Evolutionary conservation across 30 jellyfish, hydroid and myxozoan genomes (phyloP).

Genomic region (Cassiopea andromeda): DNA sequence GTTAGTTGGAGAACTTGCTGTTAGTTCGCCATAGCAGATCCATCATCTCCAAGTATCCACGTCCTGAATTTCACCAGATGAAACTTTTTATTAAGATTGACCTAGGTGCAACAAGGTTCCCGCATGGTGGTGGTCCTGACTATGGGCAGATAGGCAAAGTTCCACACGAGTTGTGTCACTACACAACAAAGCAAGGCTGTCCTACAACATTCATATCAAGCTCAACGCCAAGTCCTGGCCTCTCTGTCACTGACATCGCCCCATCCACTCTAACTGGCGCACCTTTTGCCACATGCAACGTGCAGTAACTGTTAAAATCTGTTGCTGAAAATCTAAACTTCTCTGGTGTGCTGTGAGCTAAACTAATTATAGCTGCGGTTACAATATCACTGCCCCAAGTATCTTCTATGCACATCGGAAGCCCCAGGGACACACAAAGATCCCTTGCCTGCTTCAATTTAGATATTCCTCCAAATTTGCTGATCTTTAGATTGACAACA

Average conservation of each 20-base stretch:
- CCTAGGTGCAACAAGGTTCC: no score
- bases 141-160: no score
- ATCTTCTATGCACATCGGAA: slow-evolving; percentile 73
- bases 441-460: slow-evolving; percentile 63
- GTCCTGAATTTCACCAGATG: no score
- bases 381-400: slow-evolving; percentile 75
- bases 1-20: no score
- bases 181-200: slow-evolving; percentile 25
- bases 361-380: slow-evolving; percentile 37
- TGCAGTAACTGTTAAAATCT: slow-evolving; percentile 63
- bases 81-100: no score
- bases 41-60: no score
- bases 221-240: slow-evolving; percentile 73
- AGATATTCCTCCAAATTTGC: slow-evolving; percentile 65
- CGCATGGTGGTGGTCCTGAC: no score
- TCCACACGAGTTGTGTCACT: neutral
- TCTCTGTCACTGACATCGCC: slow-evolving; percentile 27
- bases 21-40: no score
- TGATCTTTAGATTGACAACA: slow-evolving; percentile 54
- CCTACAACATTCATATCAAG: slow-evolving; percentile 42
- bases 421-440: slow-evolving; percentile 60
- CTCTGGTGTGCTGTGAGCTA: slow-evolving; percentile 73
- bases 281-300: slow-evolving; percentile 51
- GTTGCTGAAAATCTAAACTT: slow-evolving; percentile 60
- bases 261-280: slow-evolving; percentile 52